phyloP scores from a whole-genome alignment of 2,113 vertebrate species.

The Calidris pygmaea region DNA sequence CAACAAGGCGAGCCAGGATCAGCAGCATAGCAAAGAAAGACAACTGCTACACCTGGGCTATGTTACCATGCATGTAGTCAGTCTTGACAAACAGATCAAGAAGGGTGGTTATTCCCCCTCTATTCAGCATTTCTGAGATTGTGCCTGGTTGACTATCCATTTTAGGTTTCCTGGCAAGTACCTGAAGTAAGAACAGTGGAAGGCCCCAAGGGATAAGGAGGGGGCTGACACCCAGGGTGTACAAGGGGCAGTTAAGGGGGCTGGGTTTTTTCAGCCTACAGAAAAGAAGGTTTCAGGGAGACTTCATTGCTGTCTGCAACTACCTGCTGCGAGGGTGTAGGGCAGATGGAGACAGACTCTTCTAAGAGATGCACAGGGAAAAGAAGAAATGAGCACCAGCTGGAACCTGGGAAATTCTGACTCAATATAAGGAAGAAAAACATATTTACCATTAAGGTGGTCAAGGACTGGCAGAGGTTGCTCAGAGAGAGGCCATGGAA shows the following conservation, averaged over 20 bases:
- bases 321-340: neutral
- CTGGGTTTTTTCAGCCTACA: neutral
- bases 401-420: neutral
- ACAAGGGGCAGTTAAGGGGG: too few relatives aligned
- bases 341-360: neutral
- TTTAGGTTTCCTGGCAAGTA: neutral
- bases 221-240: neutral
- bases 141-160: neutral
- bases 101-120: neutral
- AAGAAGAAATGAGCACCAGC: neutral
- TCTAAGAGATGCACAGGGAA: neutral
- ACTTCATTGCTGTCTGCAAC: neutral
- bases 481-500: neutral
- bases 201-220: neutral
- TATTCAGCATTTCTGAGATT: neutral
- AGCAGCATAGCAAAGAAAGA: neutral
- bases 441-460: neutral
- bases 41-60: neutral
- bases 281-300: neutral
- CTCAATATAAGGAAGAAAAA: neutral
- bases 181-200: neutral
- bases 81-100: neutral
- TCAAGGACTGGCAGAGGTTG: neutral
- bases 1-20: neutral
- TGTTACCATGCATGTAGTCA: neutral